These are phyloP conservation scores for Camelus dromedarius DNA, from an alignment of 2,113 vertebrate species.

Conservation along the genomic window DNA sequence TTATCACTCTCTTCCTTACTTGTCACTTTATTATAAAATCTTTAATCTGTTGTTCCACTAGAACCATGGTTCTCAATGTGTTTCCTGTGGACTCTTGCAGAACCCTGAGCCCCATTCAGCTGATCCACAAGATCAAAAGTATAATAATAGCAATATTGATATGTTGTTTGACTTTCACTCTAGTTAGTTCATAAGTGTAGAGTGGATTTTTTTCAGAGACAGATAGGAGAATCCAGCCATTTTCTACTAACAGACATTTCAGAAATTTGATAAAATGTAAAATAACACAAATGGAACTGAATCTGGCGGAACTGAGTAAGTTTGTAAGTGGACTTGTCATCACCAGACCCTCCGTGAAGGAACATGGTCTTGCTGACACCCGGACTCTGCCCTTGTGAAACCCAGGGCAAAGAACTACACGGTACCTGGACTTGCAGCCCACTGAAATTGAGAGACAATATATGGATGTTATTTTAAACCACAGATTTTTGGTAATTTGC, in stretches of 20 bases:
- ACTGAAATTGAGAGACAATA: not conserved
- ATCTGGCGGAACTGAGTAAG: not conserved
- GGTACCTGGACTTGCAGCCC: not conserved
- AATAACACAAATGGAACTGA: not conserved
- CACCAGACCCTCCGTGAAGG: not conserved
- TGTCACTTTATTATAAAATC: not conserved
- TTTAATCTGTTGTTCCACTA: not conserved
- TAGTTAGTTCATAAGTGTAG: not conserved
- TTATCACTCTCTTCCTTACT: not conserved
- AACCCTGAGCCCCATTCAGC: rapidly evolving
- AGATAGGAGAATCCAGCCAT: not conserved
- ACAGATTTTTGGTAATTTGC: not conserved
- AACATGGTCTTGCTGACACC: not conserved
- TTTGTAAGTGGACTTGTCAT: not conserved
- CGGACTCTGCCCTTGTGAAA: not conserved
- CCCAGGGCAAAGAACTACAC: rapidly evolving
- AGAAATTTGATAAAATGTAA: not conserved
- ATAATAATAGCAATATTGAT: not conserved
- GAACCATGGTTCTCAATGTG: not conserved
- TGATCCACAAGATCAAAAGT: not conserved
- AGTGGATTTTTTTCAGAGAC: not conserved
- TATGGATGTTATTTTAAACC: not conserved
- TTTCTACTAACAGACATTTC: not conserved
- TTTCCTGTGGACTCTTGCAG: not conserved
- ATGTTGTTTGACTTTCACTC: not conserved